These are phyloP conservation scores for Pogonocichla stellata DNA, from an alignment of 2,113 vertebrate species.

Conservation along the genomic window DNA sequence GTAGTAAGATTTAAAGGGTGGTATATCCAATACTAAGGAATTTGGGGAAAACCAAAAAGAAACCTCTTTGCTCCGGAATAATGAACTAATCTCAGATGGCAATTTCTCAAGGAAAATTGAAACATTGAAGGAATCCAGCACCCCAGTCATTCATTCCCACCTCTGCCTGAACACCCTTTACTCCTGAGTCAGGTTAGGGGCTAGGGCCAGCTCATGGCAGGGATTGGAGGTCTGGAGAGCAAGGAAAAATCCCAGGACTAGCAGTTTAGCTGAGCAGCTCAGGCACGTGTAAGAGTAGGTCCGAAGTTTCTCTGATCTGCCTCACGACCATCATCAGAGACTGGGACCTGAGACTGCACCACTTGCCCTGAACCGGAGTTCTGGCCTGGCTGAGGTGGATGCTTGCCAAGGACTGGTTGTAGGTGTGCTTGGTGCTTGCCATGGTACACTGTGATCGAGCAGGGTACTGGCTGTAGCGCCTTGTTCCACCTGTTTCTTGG, in stretches of 20 bases:
- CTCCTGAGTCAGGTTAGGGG: neutral
- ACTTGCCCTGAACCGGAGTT: too few relatives aligned
- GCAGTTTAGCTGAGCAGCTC: neutral
- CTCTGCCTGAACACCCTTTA: neutral
- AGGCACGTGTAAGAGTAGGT: neutral
- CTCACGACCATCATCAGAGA: too few relatives aligned
- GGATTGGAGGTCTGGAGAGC: neutral
- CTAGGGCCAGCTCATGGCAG: neutral
- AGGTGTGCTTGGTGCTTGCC: too few relatives aligned
- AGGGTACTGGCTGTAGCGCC: too few relatives aligned
- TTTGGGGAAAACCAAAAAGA: neutral
- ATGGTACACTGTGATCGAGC: too few relatives aligned
- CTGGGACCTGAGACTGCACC: too few relatives aligned
- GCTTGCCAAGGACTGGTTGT: too few relatives aligned
- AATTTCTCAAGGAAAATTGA: neutral
- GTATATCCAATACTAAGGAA: neutral
- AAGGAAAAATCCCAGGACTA: neutral
- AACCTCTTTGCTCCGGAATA: neutral
- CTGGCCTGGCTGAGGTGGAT: too few relatives aligned
- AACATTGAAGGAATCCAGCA: neutral
- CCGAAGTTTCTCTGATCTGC: too few relatives aligned
- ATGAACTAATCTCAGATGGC: neutral
- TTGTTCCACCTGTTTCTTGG: too few relatives aligned
- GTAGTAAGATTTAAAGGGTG: neutral
- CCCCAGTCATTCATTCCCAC: too few relatives aligned